These are phyloP conservation scores for Leptonema lineaticorne DNA, from an alignment of 1,140 invertebrate species.

Conservation along the genomic window DNA sequence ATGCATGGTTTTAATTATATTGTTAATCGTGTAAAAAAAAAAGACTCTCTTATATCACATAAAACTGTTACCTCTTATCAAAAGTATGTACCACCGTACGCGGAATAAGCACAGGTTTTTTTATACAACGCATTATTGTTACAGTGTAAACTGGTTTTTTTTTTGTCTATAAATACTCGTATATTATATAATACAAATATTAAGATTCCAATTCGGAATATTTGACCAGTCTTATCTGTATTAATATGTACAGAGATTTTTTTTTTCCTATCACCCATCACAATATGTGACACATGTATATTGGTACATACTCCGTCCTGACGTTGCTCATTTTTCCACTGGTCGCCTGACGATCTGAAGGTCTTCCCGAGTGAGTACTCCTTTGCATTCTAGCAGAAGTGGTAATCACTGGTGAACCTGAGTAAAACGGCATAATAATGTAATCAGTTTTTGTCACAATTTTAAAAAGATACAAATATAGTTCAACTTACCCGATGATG, in stretches of 20 bases:
- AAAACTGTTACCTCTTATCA: conserved; percentile 22
- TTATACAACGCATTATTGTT: neutral
- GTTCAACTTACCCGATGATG: neutral
- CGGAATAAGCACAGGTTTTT: neutral
- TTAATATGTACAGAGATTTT: neutral
- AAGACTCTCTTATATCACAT: neutral
- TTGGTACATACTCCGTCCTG: conserved; percentile 41
- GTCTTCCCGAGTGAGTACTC: conserved; percentile 6
- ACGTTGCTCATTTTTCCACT: conserved; percentile 14
- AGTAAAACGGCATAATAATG: neutral
- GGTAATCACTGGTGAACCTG: conserved; percentile 17
- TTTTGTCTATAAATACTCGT: neutral
- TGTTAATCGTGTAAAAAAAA: conserved; percentile 1
- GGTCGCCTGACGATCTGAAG: conserved; percentile 4
- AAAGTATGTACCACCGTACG: conserved; percentile 10
- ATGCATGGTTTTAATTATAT: neutral
- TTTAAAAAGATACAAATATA: neutral
- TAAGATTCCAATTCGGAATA: neutral
- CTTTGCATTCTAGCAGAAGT: neutral
- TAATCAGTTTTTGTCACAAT: too few relatives aligned
- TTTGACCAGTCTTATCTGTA: neutral
- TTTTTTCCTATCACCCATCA: conserved; percentile 14
- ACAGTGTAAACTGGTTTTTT: neutral
- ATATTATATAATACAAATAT: neutral
- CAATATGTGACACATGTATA: conserved; percentile 40